Base-by-base conservation (phyloP, 2,888 invertebrate species). In the Elmis aenea region DNA sequence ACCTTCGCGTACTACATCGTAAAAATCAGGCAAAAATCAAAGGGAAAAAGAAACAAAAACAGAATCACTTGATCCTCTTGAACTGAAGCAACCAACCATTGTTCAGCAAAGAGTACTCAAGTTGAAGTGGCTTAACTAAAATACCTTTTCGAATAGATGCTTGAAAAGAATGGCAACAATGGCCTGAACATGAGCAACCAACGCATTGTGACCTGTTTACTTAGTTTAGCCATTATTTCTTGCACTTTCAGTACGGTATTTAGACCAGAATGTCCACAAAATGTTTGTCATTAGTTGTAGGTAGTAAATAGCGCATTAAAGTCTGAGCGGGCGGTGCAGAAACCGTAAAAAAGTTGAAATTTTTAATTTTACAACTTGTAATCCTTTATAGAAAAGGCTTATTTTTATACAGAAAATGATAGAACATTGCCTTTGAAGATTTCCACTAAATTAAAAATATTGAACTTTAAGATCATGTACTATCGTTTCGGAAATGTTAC, bases 71-170 rank as follows among this genome's bases (percentile, higher is more conserved):
- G n/a, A n/a, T n/a, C n/a, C n/a, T n/a, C n/a, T n/a, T n/a, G n/a
- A n/a, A n/a, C n/a, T n/a, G n/a, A n/a, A n/a, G n/a, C n/a, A n/a
- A n/a, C n/a, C n/a, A n/a, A n/a, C n/a, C n/a, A n/a, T n/a, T n/a
- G n/a, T n/a, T n/a, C n/a, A n/a, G n/a, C n/a, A n/a, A n/a, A n/a
- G n/a, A n/a, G n/a, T n/a, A n/a, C n/a, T n/a, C n/a, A 45, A 21
- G 21, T 25, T 26, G 38, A 48, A 48, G 48, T 48, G 41, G 48
- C 45, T 45, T 43, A 48, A 45, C 33, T 33, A 35, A 38, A 38
- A 39, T 36, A 29, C 18, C 35, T 42, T 37, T 41, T 46, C 29
- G 31, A 28, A 32, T 18, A 20, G 18, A 26, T 27, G 15, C 29
- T 44, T 33, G 28, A 37, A 40, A 37, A 33, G 37, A 36, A 38